Conservation (phyloP, 2,797 vertebrate genomes). For the Squalus acanthias region DNA sequence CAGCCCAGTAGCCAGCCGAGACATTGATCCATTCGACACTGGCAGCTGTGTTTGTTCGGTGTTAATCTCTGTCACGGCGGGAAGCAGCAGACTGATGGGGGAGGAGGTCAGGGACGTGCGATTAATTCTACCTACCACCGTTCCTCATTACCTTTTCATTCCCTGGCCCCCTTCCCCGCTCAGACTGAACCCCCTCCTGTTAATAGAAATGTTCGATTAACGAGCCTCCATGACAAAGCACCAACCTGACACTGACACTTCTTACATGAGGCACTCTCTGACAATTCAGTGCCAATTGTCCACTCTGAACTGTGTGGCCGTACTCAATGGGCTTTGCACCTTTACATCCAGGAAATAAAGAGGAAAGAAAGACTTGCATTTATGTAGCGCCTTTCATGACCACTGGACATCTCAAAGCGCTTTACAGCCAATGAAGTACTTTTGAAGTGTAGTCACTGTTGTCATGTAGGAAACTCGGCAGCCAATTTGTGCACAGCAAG, state of each 20-base stretch:
- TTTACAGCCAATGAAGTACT: no score
- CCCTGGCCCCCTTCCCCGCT: neutral
- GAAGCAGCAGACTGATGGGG: neutral
- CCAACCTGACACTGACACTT: neutral
- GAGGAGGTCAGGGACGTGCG: neutral
- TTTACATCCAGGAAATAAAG: no score
- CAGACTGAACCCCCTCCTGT: neutral
- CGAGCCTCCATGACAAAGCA: neutral
- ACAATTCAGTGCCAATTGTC: neutral
- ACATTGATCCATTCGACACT: neutral
- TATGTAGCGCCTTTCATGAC: no score
- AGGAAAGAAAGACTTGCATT: no score
- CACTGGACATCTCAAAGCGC: no score
- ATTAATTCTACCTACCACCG: neutral
- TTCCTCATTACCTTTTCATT: neutral
- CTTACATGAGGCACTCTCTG: neutral
- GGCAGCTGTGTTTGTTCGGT: conserved; percentile 16
- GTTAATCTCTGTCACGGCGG: neutral
- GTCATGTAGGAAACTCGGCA: no score
- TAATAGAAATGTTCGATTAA: neutral
- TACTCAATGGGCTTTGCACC: no score
- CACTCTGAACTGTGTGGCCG: neutral
- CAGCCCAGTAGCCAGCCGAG: neutral
- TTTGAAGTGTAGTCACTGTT: no score
- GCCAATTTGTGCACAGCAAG: no score